A percentile compares a stretch with the other conserved stretches of the same genome.
Conservation (phyloP, 1,140 invertebrate genomes). For the Hycleus phaleratus region DNA sequence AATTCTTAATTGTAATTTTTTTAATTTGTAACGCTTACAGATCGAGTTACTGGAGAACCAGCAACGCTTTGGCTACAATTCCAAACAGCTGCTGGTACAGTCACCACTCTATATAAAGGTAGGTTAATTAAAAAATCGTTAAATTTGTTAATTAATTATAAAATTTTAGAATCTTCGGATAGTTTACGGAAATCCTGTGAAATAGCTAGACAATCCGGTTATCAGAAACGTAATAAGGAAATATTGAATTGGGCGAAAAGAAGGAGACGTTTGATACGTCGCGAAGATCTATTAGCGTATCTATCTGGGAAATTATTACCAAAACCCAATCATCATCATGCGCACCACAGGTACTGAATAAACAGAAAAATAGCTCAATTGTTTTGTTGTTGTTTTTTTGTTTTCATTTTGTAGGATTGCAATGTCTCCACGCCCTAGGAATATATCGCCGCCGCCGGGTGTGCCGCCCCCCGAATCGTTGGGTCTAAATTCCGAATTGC, state of each 20-base stretch:
- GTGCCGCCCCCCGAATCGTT: conserved; percentile 40
- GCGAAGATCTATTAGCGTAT: conserved; percentile 74
- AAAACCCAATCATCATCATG: conserved; percentile 42
- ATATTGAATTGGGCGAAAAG: conserved; percentile 71
- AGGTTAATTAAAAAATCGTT: conserved; percentile 4
- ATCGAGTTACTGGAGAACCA: conserved; percentile 47
- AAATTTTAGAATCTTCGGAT: conserved; percentile 61
- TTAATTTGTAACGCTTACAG: conserved; percentile 19
- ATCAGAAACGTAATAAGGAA: conserved; percentile 67
- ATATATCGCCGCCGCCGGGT: conserved; percentile 46
- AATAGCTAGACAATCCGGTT: conserved; percentile 61
- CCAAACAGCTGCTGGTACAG: conserved; percentile 72
- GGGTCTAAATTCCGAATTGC: conserved; percentile 50
- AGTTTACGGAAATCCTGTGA: conserved; percentile 61
- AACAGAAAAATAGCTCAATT: no score
- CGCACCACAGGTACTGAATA: conserved; percentile 15
- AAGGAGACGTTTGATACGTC: conserved; percentile 58
- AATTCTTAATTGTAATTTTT: no score
- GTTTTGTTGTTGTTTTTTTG: background rate
- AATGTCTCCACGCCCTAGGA: conserved; percentile 47
- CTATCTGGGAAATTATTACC: conserved; percentile 63
- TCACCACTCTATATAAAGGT: conserved; percentile 77
- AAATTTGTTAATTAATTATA: background rate
- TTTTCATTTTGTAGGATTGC: conserved; percentile 4
- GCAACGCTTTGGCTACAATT: conserved; percentile 70